Conservation (phyloP, 1,140 invertebrate genomes). For the Helicoverpa armigera region DNA sequence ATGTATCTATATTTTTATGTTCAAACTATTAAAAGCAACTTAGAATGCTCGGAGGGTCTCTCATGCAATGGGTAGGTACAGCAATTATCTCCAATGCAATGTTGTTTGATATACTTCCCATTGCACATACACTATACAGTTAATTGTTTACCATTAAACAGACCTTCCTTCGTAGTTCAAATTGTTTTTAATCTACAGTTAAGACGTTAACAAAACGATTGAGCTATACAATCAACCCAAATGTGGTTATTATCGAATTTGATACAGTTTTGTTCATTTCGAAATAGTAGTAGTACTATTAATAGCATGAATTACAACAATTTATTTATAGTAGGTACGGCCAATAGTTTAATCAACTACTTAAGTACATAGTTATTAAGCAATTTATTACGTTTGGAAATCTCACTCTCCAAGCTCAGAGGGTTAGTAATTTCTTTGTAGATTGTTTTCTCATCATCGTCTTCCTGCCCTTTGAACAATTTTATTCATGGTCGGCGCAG, state of each 20-base stretch:
- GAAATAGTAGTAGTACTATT: not conserved
- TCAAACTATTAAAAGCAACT: too few relatives aligned
- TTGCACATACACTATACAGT: not conserved
- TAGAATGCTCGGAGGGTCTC: not conserved
- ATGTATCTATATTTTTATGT: not conserved
- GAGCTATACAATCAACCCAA: not conserved
- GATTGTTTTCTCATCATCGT: too few relatives aligned
- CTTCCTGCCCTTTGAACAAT: too few relatives aligned
- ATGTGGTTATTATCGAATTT: not conserved
- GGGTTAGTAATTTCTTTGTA: too few relatives aligned
- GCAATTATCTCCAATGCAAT: not conserved
- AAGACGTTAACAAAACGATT: not conserved
- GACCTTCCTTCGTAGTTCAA: not conserved
- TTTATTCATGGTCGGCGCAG: too few relatives aligned
- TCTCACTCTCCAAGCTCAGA: too few relatives aligned
- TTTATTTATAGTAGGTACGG: too few relatives aligned
- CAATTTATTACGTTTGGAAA: too few relatives aligned
- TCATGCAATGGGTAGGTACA: not conserved
- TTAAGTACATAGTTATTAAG: not conserved
- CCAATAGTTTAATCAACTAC: not conserved
- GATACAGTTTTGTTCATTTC: not conserved
- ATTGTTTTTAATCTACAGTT: not conserved
- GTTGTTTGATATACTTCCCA: not conserved
- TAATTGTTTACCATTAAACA: slow-evolving; percentile 1
- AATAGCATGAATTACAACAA: too few relatives aligned